These are phyloP conservation scores for Trididemnum miniatum DNA, from an alignment of 23 tunicate species.

Conservation along the genomic window DNA sequence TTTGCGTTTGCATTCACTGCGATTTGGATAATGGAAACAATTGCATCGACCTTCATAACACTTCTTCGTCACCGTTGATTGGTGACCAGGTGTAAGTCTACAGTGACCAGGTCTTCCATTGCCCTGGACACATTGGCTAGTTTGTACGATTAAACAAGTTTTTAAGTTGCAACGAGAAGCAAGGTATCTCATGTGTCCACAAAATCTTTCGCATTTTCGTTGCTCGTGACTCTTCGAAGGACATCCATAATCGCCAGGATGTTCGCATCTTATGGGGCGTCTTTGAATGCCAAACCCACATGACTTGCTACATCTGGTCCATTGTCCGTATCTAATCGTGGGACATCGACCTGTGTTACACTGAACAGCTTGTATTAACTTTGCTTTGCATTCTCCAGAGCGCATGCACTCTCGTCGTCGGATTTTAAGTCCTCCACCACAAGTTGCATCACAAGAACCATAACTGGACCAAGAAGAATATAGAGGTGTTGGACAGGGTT, in stretches of 20 bases:
- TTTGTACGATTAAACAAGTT: slow-evolving; percentile 1
- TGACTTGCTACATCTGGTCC: slow-evolving; percentile 22
- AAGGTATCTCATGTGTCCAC: slow-evolving; percentile 11
- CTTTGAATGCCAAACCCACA: slow-evolving; percentile 34
- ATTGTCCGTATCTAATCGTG: slow-evolving; percentile 4
- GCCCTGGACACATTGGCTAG: background rate
- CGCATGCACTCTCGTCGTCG: slow-evolving; percentile 14
- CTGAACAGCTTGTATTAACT: background rate
- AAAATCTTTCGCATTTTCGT: slow-evolving; percentile 4
- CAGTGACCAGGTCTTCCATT: slow-evolving; percentile 34
- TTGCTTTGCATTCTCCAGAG: background rate
- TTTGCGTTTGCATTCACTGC: background rate
- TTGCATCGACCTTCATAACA: background rate
- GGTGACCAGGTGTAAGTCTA: background rate
- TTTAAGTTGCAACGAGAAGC: background rate
- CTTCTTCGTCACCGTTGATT: background rate
- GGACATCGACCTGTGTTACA: slow-evolving; percentile 34
- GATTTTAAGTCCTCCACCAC: slow-evolving; percentile 50
- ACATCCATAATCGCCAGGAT: slow-evolving; percentile 32
- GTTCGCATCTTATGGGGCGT: background rate
- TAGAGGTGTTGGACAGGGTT: slow-evolving; percentile 23
- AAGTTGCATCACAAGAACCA: slow-evolving; percentile 35
- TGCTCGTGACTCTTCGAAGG: background rate
- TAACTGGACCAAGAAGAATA: slow-evolving; percentile 45
- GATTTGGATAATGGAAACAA: background rate